Base-by-base conservation (phyloP, 2,888 invertebrate species). In the Sthenelais limicola region DNA sequence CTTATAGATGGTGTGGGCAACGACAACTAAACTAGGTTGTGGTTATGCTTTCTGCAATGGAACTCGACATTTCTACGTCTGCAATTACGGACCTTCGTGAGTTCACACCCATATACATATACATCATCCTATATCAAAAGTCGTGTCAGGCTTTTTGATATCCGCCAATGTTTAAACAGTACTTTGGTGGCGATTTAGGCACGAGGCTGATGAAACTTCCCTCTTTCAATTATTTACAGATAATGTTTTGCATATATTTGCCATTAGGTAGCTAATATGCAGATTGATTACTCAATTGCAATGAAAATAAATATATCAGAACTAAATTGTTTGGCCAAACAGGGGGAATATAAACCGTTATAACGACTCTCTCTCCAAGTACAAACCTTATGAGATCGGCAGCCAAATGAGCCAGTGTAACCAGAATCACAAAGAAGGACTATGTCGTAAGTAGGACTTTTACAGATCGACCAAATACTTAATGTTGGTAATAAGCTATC, bases 41-140 rank as follows among this genome's bases (percentile, higher is more conserved):
- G 77, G 75, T 15, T 74, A 74, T 52, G 74, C 75, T 28, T 68
- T 74, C 26, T 77, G 77, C 58, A 71, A 75, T 30, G 69, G 62
- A 49, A 68, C 72, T 12, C 32, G 70, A n/a, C 49, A 72, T 38
- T 74, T 54, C 72, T 74, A 74, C 47, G 74, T 74, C 51, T 74
- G 74, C 38, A 73, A 74, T 66, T 74, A 74, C 47, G 74, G 68
- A 15, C 74, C 74, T 1, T 33, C 72, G 74, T 74, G 70, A 73
- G 74, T 73, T 35, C 5, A 26, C 21, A 15, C n/a, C 49, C 24
- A 49, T 49, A 15, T 43, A 43, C 15, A 12, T 12, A 12, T 12
- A 43, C 15, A 43, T 43, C 43, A 43, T n/a, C n/a, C n/a, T n/a
- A n/a, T n/a, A n/a, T n/a, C n/a, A n/a, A n/a, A n/a, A n/a, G n/a